These are phyloP conservation scores for Polypedilum vanderplanki DNA, from an alignment of 1,140 invertebrate genomes.

Conservation along the genomic window DNA sequence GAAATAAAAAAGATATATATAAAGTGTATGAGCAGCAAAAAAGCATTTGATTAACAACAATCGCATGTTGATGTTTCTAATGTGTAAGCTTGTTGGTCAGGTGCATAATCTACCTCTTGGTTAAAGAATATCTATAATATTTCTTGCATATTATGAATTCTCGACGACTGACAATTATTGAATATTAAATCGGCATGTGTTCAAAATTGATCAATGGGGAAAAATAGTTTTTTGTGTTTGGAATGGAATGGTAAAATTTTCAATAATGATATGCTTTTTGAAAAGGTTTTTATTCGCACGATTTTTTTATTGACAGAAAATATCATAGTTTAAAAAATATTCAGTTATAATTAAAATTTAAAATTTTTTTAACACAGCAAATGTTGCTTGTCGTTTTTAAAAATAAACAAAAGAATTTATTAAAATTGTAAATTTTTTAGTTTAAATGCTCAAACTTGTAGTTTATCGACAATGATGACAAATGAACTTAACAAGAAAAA, in stretches of 20 bases:
- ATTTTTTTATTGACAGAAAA: too few relatives aligned
- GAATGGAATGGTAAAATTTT: too few relatives aligned
- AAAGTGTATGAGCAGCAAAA: background rate
- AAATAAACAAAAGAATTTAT: too few relatives aligned
- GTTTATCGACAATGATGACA: background rate
- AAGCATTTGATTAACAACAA: conserved; percentile 27
- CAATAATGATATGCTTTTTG: too few relatives aligned
- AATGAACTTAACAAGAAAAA: background rate
- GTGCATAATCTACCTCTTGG: conserved; percentile 27
- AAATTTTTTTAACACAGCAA: too few relatives aligned
- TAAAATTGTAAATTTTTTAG: too few relatives aligned
- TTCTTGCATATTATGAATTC: background rate
- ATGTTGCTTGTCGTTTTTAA: too few relatives aligned
- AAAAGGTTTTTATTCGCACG: too few relatives aligned
- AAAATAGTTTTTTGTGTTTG: background rate
- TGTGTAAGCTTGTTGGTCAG: conserved; percentile 7
- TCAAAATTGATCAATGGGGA: conserved; percentile 18
- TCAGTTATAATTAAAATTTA: too few relatives aligned
- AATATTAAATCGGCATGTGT: conserved; percentile 17
- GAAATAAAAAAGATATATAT: background rate
- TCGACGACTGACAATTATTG: background rate
- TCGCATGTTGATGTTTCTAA: conserved; percentile 16
- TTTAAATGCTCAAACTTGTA: too few relatives aligned
- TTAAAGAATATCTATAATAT: conserved; percentile 6
- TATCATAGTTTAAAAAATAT: too few relatives aligned